A percentile compares a stretch with the other conserved stretches of the same genome.
Conservation (phyloP, 2,113 vertebrate species). For the Lontra canadensis region DNA sequence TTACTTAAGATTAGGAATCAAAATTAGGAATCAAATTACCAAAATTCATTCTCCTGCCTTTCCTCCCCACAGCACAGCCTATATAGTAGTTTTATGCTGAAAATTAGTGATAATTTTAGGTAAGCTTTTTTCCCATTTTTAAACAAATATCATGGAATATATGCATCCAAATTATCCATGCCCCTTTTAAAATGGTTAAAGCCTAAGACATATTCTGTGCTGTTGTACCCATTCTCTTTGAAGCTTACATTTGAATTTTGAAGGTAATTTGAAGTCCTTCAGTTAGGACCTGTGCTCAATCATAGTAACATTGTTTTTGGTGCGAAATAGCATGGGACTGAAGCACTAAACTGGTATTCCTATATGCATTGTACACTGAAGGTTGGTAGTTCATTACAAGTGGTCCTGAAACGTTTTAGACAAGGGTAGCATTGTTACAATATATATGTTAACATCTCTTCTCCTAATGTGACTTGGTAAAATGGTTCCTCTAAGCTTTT, state of each 20-base stretch:
- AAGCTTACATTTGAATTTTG: background rate
- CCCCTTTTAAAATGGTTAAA: background rate
- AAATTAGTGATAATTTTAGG: background rate
- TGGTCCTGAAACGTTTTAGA: slow-evolving; percentile 7
- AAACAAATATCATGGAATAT: background rate
- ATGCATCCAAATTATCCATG: background rate
- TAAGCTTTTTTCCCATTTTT: background rate
- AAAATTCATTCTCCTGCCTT: slow-evolving; percentile 4
- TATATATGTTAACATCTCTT: background rate
- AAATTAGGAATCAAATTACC: too few species aligned
- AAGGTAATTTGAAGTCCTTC: background rate
- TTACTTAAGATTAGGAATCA: background rate
- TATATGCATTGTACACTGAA: background rate
- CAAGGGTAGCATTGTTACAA: background rate
- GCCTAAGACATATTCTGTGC: background rate
- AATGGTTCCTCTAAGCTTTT: background rate
- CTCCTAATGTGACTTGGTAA: background rate
- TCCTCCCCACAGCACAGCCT: background rate
- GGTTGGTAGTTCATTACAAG: background rate
- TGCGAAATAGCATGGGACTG: background rate
- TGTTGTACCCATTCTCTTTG: background rate
- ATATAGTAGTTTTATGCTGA: background rate
- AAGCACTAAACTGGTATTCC: background rate
- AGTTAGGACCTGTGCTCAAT: background rate
- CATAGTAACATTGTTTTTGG: background rate